A percentile compares a stretch with the other conserved stretches of the same genome.
Evolutionary conservation across 2,113 vertebrate genomes (phyloP).

Genomic region (Zosterops japonicus): DNA sequence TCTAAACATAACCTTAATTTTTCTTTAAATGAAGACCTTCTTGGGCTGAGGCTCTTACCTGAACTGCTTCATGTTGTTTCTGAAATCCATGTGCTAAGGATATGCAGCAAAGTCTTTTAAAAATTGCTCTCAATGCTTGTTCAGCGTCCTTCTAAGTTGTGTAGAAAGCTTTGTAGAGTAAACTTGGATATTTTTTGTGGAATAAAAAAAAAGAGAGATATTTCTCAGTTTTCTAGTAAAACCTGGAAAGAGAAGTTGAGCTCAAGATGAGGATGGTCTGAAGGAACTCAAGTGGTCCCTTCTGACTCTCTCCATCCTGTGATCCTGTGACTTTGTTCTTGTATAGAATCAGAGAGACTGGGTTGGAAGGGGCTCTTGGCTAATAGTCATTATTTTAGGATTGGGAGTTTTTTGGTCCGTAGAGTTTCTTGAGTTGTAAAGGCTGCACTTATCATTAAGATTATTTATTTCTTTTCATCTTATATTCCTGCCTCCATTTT

Average conservation of each 20-base stretch:
- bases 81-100: neutral
- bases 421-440: neutral
- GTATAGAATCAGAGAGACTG: neutral
- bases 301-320: neutral
- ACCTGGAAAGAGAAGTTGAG: neutral
- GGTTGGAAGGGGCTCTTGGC: neutral
- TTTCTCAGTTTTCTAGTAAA: neutral
- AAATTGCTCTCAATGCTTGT: neutral
- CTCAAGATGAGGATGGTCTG: neutral
- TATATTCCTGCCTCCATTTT: neutral
- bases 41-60: neutral
- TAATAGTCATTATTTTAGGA: neutral
- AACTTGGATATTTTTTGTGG: neutral
- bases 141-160: neutral
- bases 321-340: neutral
- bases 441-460: neutral
- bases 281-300: neutral
- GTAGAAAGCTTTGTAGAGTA: neutral
- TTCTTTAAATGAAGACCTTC: neutral
- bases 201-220: neutral
- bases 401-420: accelerated
- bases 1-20: neutral
- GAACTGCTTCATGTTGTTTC: neutral
- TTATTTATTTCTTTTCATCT: neutral
- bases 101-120: neutral